Percentiles rank a stretch among this genome's conserved stretches.
phyloP scores from a whole-genome alignment of 37 sponge, comb jelly and placozoan genomes.

The Petrosia ficiformis region DNA sequence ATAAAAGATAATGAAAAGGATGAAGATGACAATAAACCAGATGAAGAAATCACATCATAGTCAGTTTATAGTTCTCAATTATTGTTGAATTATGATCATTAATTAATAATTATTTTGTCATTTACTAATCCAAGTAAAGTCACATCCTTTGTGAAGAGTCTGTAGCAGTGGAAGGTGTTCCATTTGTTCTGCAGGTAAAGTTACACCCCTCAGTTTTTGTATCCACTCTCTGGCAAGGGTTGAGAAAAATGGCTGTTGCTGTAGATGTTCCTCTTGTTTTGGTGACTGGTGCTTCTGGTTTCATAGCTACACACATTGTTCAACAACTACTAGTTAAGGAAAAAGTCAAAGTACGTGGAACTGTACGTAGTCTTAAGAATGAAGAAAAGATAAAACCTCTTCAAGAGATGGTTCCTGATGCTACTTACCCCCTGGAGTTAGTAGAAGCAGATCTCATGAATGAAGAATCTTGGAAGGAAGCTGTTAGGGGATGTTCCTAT shows the following conservation, averaged over 20 bases:
- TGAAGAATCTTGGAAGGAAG: constrained; percentile 70
- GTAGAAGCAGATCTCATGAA: constrained; percentile 77
- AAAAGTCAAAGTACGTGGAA: constrained; percentile 66
- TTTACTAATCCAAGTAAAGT: no score
- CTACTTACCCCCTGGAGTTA: constrained; percentile 74
- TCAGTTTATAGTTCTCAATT: no score
- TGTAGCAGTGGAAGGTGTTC: no score
- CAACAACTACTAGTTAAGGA: constrained; percentile 64
- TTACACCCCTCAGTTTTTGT: no score
- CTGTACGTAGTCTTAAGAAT: constrained; percentile 65
- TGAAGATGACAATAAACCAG: no score
- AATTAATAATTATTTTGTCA: no score
- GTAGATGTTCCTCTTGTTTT: constrained; percentile 49
- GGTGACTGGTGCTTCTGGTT: constrained; percentile 93
- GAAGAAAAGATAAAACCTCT: constrained; percentile 73
- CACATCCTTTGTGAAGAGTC: no score
- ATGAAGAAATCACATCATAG: no score
- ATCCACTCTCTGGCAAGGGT: background rate
- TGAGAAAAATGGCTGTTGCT: background rate
- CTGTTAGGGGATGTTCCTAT: constrained; percentile 78
- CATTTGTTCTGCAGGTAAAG: no score
- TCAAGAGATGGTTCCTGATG: constrained; percentile 52
- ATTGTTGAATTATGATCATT: no score
- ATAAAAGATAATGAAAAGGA: no score
- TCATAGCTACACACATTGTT: constrained; percentile 71